Base-by-base conservation (phyloP, 2,113 vertebrate genomes). In the Gallinago undulata region DNA sequence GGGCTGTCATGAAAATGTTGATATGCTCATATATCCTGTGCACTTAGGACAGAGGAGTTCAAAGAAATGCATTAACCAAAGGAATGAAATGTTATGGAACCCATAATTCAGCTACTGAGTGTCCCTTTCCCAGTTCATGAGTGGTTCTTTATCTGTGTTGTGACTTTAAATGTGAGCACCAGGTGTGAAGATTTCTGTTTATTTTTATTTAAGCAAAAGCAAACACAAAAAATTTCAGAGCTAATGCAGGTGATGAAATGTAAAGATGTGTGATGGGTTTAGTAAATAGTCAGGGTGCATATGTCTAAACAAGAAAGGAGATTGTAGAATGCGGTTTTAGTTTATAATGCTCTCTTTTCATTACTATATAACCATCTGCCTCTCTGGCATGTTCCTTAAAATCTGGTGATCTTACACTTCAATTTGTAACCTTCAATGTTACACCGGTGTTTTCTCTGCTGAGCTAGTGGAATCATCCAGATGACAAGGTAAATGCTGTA, bases 251-350 rank as follows among this genome's bases (percentile, higher is more conserved):
- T 96, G 96, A 94, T 96, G 91, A 96, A 96, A 94, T 94, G 77
- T 95, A 96, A 96, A 96, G 96, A 94, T 91, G 84, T 83, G 95
- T 72, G 31, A 87, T 82, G 78, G 87, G 78, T 93, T 96, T 96
- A 94, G 91, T 94, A 97, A 97, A 97, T 83, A 97, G 81, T 93
- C 87, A 89, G 63, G 63, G 84, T 97, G 94, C 92, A 76, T 96
- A 89, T 95, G 95, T 87, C 89, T 95, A 96, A 96, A 96, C 92
- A 95, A 91, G 72, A 84, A 89, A 94, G 70, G 69, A 90, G 90
- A 66, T 92, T 94, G 91, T 89, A 92, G 77, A 93, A 93, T 80
- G 84, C 2, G 7, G 81, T 73, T 87, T 95, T 94, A 92, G 89
- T 96, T 96, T 91, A 94, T 94, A 84, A n/a, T 94, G 50, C 78